Conservation (phyloP, 2,888 invertebrate genomes). For the Temnothorax rugatulus region DNA sequence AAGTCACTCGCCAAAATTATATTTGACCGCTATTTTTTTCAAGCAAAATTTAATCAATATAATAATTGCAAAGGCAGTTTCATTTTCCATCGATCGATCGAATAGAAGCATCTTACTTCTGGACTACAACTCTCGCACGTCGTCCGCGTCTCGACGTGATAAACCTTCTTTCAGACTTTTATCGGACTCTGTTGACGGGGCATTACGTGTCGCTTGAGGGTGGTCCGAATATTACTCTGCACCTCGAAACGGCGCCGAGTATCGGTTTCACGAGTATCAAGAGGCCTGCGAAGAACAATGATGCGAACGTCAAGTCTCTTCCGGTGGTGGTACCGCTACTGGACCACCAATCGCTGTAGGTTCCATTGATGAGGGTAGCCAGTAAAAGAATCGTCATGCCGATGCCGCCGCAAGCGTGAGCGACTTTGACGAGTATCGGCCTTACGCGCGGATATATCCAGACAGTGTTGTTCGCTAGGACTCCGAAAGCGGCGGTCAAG, state of each 20-base stretch:
- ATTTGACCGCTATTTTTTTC: background rate
- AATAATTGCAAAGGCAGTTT: background rate
- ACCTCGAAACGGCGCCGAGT: conserved; percentile 78
- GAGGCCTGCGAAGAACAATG: conserved; percentile 79
- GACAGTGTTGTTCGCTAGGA: conserved; percentile 80
- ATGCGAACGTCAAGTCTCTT: conserved; percentile 76
- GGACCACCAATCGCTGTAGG: conserved; percentile 77
- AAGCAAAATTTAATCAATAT: background rate
- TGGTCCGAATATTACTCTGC: conserved; percentile 73
- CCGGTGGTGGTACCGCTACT: conserved; percentile 71
- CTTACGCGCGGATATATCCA: conserved; percentile 81
- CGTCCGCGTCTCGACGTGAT: background rate
- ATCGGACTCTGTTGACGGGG: background rate
- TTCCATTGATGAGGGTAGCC: conserved; percentile 81
- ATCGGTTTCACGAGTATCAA: conserved; percentile 81
- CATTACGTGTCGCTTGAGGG: conserved; percentile 56
- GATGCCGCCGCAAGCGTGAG: conserved; percentile 81
- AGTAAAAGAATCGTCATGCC: conserved; percentile 77
- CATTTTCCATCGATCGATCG: background rate
- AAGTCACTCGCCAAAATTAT: background rate
- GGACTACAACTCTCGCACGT: background rate
- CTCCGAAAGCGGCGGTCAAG: conserved; percentile 76
- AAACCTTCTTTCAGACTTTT: background rate
- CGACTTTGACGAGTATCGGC: conserved; percentile 81
- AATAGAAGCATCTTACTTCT: background rate